Conservation (phyloP, 1,140 invertebrate genomes). For the Oreohelix idahoensis region DNA sequence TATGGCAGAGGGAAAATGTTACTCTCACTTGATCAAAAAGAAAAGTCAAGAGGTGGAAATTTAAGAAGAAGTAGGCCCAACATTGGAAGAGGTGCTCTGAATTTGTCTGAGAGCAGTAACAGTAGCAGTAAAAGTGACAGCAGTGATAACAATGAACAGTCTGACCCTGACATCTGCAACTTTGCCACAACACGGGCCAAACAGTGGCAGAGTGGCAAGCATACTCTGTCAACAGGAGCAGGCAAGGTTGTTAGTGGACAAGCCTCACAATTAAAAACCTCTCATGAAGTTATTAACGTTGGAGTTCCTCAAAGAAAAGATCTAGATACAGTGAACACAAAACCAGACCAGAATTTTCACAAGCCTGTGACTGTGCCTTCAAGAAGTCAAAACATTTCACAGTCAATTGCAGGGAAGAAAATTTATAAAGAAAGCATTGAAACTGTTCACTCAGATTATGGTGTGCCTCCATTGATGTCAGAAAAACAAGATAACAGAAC, state of each 20-base stretch:
- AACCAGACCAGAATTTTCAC: not conserved
- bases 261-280: too few species aligned
- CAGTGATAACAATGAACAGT: not conserved
- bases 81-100: not conserved
- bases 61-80: not conserved
- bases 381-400: not conserved
- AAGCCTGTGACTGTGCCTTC: not conserved
- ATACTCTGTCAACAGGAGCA: not conserved
- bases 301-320: too few species aligned
- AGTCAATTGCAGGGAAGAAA: not conserved
- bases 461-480: not conserved
- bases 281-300: too few species aligned
- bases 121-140: not conserved
- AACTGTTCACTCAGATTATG: not conserved
- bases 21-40: not conserved
- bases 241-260: too few species aligned
- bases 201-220: not conserved
- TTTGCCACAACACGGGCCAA: not conserved
- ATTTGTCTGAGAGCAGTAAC: slow-evolving; percentile 35
- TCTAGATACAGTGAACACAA: too few species aligned
- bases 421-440: not conserved
- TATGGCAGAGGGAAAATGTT: not conserved
- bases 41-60: not conserved
- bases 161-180: not conserved
- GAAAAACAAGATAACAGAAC: not conserved